These are phyloP conservation scores for Ptychobarbus kaznakovi DNA, from an alignment of 2,797 vertebrate genomes.

Conservation along the genomic window DNA sequence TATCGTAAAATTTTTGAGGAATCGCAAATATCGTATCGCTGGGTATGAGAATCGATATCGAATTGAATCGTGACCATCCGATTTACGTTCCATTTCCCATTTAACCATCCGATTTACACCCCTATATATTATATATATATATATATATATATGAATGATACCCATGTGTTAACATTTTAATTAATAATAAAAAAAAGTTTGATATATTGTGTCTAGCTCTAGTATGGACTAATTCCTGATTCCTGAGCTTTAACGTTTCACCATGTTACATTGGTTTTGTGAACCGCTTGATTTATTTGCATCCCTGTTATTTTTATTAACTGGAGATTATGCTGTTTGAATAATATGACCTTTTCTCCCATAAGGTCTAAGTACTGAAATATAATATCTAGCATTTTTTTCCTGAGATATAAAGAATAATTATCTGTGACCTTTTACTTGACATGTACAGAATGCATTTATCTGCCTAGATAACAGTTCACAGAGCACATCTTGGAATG, in stretches of 20 bases:
- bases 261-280: background rate
- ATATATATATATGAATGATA: background rate
- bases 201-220: too few species aligned
- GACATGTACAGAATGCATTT: background rate
- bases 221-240: background rate
- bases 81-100: too few species aligned
- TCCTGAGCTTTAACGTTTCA: slow-evolving; percentile 1
- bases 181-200: background rate
- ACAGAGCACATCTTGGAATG: background rate
- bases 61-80: too few species aligned
- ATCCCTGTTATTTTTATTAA: slow-evolving; percentile 5
- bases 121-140: too few species aligned
- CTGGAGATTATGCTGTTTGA: background rate
- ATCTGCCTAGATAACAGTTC: slow-evolving; percentile 23
- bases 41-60: too few species aligned
- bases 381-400: background rate
- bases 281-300: background rate
- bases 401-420: background rate
- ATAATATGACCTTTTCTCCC: slow-evolving; percentile 12
- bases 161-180: background rate
- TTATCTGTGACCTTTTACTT: slow-evolving; percentile 31
- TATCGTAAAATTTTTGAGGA: too few species aligned
- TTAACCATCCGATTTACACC: too few species aligned
- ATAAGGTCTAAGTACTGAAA: background rate
- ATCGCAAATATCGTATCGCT: too few species aligned